Percentiles rank a stretch among this genome's conserved stretches.
Conservation (phyloP, 2,797 vertebrate genomes). For the Enteromius paludinosus region DNA sequence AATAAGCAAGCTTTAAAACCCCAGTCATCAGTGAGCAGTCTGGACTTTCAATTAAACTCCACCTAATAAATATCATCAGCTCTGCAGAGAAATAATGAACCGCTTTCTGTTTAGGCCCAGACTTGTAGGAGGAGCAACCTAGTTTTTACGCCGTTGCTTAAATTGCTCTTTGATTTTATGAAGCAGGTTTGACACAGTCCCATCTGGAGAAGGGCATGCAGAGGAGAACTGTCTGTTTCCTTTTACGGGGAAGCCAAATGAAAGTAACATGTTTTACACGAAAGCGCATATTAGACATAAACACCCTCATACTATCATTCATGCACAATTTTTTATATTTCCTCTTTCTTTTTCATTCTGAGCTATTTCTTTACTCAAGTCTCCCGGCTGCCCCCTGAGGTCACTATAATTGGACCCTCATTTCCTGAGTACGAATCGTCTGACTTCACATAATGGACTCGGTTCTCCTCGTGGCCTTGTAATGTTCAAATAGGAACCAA, state of each 20-base stretch:
- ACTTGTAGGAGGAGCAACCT: slow-evolving; percentile 53
- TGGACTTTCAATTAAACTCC: slow-evolving; percentile 59
- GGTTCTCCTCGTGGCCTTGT: slow-evolving; percentile 55
- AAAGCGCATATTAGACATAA: slow-evolving; percentile 25
- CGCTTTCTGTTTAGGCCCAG: slow-evolving; percentile 35
- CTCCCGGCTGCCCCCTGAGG: slow-evolving; percentile 56
- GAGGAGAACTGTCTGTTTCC: slow-evolving; percentile 19
- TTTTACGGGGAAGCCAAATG: not conserved
- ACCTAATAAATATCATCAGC: slow-evolving; percentile 54
- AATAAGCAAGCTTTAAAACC: slow-evolving; percentile 47
- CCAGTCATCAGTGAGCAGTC: slow-evolving; percentile 42
- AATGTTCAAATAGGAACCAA: slow-evolving; percentile 68
- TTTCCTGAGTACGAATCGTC: slow-evolving; percentile 64
- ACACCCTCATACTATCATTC: slow-evolving; percentile 11
- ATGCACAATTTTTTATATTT: slow-evolving; percentile 19
- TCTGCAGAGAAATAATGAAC: slow-evolving; percentile 50
- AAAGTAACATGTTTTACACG: slow-evolving; percentile 9
- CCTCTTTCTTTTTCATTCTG: slow-evolving; percentile 19
- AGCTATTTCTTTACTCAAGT: slow-evolving; percentile 42
- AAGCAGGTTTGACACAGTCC: slow-evolving; percentile 42
- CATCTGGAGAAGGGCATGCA: slow-evolving; percentile 44
- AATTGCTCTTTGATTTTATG: slow-evolving; percentile 61
- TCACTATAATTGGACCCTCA: slow-evolving; percentile 64
- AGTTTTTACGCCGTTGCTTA: slow-evolving; percentile 52
- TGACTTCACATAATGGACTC: slow-evolving; percentile 61